Base-by-base conservation (phyloP, 2,797 vertebrate species). In the Poeciliopsis paucimaculata region DNA sequence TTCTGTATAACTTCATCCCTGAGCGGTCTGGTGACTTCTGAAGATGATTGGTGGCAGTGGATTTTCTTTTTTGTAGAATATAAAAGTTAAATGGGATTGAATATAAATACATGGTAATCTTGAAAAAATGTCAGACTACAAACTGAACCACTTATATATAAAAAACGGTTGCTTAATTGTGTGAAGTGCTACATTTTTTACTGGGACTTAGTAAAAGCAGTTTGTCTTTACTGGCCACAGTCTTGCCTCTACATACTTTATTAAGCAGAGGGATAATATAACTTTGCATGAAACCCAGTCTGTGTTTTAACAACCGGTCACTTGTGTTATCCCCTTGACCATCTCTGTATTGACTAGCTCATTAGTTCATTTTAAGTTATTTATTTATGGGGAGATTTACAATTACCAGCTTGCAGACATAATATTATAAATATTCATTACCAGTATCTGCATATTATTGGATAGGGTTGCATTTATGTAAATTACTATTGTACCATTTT, bases 401-500 rank as follows among this genome's bases (percentile, higher is more conserved):
- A 82, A 79, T 83, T 79, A 78, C 73, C 78, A 57, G 74, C 83
- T 83, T 85, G 72, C 81, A 57, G 53, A 85, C 76, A 78, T 60
- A 73, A 39, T 66, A 90, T 93, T 51, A 90, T 93, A 75, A 89
- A 90, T 92, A 93, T 92, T 90, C 73, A 93, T 41, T 53, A 68
- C 9, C 7, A 6, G 16, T 57, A 46, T 41, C 41, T 43, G 49
- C 78, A 83, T 55, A n/a, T 75, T 18, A 26, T 46, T 85, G 79
- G 79, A 90, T 89, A 86, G 86, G 83, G 66, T 49, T 82, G 82
- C 78, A 82, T 75, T 89, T 82, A 86, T 87, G 85, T 80, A 87
- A 89, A 88, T 78, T 77, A 66, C 43, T 51, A 71, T 60, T 11
- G 47, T 71, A 73, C 76, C 66, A 82, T 75, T 62, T 57, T 75